Conservation (phyloP, 2,888 invertebrate species). For the Muscina levida region DNA sequence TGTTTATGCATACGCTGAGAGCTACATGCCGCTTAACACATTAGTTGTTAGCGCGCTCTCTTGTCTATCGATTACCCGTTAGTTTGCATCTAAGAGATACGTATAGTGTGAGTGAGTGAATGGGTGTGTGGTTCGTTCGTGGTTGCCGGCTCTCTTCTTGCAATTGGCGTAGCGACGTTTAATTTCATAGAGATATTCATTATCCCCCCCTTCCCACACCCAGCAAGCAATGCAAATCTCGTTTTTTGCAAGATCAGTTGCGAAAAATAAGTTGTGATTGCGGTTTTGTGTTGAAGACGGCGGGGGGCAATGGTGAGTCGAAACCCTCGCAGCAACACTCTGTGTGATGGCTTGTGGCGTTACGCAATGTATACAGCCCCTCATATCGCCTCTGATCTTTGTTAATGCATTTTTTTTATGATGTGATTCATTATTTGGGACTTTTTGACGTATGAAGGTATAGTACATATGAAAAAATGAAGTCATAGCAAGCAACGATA, state of each 20-base stretch:
- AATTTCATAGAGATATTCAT: too few relatives aligned
- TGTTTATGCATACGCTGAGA: conserved; percentile 23
- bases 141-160: too few relatives aligned
- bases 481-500: neutral
- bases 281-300: conserved; percentile 4
- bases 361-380: conserved; percentile 22
- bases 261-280: conserved; percentile 6
- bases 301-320: too few relatives aligned
- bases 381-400: neutral
- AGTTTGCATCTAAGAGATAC: conserved; percentile 2
- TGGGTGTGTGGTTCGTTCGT: too few relatives aligned
- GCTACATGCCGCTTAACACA: neutral
- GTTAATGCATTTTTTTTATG: neutral
- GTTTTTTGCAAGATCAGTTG: conserved; percentile 16
- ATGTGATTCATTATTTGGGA: neutral
- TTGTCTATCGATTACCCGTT: neutral
- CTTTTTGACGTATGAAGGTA: neutral
- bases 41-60: neutral
- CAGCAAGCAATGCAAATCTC: conserved; percentile 26
- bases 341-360: conserved; percentile 14
- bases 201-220: too few relatives aligned
- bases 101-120: too few relatives aligned
- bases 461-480: too few relatives aligned
- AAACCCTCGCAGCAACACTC: neutral
- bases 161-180: too few relatives aligned